phyloP scores from a whole-genome alignment of 2,797 vertebrate species.

The Mormyrops boulengeri region DNA sequence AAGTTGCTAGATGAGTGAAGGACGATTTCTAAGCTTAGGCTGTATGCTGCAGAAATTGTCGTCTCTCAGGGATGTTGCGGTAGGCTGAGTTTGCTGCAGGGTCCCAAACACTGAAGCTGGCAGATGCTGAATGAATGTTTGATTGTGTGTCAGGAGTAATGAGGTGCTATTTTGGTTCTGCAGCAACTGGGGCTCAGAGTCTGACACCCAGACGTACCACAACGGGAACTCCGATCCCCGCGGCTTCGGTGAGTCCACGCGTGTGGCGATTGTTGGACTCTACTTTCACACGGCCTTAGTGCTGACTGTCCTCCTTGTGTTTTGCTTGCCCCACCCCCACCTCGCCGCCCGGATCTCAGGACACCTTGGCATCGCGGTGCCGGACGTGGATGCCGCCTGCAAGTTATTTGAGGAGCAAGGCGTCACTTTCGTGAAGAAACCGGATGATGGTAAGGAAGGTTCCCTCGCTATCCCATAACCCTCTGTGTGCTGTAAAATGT shows the following conservation, averaged over 20 bases:
- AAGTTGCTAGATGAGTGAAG: neutral
- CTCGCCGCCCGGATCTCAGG: conserved; percentile 55
- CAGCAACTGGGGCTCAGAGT: conserved; percentile 97
- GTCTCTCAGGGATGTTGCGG: neutral
- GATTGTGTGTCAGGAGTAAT: neutral
- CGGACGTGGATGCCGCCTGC: conserved; percentile 83
- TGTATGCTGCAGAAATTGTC: neutral
- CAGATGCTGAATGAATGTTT: neutral
- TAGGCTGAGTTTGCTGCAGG: neutral
- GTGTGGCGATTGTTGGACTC: neutral
- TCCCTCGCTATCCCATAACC: neutral
- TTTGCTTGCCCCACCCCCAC: conserved; percentile 5
- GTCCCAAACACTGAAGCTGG: neutral
- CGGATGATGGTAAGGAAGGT: conserved; percentile 78
- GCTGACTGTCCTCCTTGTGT: neutral
- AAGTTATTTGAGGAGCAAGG: conserved; percentile 88
- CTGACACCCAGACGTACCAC: conserved; percentile 78
- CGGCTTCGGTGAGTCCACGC: conserved; percentile 75
- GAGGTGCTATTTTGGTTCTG: conserved; percentile 8
- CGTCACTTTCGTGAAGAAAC: conserved; percentile 93
- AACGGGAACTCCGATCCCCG: conserved; percentile 92
- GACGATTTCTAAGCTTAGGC: neutral
- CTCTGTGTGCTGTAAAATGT: neutral
- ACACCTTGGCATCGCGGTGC: conserved; percentile 93
- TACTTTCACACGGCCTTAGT: neutral